Base-by-base conservation (phyloP, 2,797 vertebrate genomes). In the Sylvia borin region DNA sequence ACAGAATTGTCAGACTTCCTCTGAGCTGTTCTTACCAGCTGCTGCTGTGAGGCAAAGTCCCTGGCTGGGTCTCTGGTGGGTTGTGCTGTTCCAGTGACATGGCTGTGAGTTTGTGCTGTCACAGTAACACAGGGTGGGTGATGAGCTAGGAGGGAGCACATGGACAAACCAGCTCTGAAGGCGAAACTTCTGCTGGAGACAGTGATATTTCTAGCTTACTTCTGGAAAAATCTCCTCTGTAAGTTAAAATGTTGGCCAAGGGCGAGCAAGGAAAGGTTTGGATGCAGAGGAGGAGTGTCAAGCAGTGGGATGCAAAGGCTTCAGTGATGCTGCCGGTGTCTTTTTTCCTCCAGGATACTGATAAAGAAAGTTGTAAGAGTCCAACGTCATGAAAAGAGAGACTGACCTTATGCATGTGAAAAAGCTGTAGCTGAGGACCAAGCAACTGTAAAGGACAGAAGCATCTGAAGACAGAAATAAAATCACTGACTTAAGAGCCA, bases 71-170 rank as follows among this genome's bases (percentile, higher is more conserved):
- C n/a, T 34, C 34, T 26, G 11, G 27, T 12, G n/a, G 31, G 16
- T 31, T 82, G 20, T 68, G 51, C 32, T 3, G 3, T 14, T 34
- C 47, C 17, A 8, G 1, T 36, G 71, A 25, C 0, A 0, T 12
- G 25, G 31, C 7, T 61, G 38, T 16, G 66, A 42, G 42, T 47
- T 72, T 43, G 51, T 82, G 43, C n/a, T n/a, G 36, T 24, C 55
- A 4, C 4, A 34, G 7, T 32, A 42, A 92, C 10, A 17, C 32
- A 24, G 22, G 2, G 3, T n/a, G 73, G 47, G 43, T 50, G 47
- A 26, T 26, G 34, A 65, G 29, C 24, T 68, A 42, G 29, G 61
- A 51, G 61, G 48, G 71, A 51, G 42, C 24, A 27, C 32, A 0
- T 7, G 26, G 62, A 38, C 68, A 81, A 72, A 84, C 10, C 18